A percentile compares a stretch with the other conserved stretches of the same genome.
Conservation (phyloP, 2,797 vertebrate genomes). For the Carduelis carduelis region DNA sequence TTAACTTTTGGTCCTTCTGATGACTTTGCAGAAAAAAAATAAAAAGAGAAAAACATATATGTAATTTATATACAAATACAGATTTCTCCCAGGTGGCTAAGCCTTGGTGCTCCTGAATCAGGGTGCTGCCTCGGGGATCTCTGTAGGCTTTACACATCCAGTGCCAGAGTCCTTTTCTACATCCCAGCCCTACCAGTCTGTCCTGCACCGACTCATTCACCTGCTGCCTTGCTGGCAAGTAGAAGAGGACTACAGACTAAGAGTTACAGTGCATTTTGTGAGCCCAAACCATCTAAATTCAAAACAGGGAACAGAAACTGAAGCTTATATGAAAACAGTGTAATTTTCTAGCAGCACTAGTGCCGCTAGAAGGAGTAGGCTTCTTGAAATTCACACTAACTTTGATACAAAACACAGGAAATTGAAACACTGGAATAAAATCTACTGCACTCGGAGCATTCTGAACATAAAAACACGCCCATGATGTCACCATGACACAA, state of each 20-base stretch:
- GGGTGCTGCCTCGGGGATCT: fast-evolving
- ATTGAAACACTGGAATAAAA: background rate
- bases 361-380: background rate
- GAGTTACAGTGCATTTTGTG: fast-evolving
- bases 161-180: background rate
- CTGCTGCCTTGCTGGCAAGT: background rate
- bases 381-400: background rate
- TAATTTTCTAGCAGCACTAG: background rate
- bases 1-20: background rate
- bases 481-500: background rate
- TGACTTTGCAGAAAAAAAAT: background rate
- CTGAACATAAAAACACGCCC: background rate
- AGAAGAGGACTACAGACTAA: background rate
- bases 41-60: background rate
- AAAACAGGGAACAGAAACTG: background rate
- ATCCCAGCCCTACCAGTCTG: background rate
- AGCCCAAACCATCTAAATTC: background rate
- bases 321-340: background rate
- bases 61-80: background rate
- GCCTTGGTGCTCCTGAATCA: background rate
- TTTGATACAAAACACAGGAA: background rate
- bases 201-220: background rate
- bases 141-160: background rate
- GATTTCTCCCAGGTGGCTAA: background rate
- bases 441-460: background rate